These are phyloP conservation scores for Amblyjoppa fuscipennis DNA, from an alignment of 2,888 invertebrate genomes.

Conservation along the genomic window DNA sequence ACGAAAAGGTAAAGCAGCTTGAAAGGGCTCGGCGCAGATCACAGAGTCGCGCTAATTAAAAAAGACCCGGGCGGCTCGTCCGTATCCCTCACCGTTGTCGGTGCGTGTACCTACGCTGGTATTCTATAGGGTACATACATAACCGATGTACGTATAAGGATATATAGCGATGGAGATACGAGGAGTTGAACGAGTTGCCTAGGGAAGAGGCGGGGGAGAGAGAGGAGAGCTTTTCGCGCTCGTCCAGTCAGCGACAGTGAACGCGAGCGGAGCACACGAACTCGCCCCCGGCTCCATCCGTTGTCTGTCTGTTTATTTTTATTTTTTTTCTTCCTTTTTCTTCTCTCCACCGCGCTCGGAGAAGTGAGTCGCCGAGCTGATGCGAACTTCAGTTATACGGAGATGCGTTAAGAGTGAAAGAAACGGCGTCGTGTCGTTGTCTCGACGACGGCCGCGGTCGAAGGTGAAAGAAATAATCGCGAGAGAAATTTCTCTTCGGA, in stretches of 20 bases:
- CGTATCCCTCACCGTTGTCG: slow-evolving; percentile 24
- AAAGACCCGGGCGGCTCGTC: slow-evolving; percentile 53
- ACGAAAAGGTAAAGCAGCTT: slow-evolving; percentile 67
- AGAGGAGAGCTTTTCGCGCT: slow-evolving; percentile 28
- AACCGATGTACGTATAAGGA: slow-evolving; percentile 7
- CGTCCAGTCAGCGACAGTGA: slow-evolving; percentile 18
- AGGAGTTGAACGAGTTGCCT: slow-evolving; percentile 44
- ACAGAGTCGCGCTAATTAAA: slow-evolving; percentile 70
- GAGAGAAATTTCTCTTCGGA: background rate
- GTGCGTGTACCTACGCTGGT: background rate
- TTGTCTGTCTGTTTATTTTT: slow-evolving; percentile 21
- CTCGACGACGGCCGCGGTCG: background rate
- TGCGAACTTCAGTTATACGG: slow-evolving; percentile 17
- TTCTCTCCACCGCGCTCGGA: background rate
- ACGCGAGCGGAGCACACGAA: slow-evolving; percentile 6
- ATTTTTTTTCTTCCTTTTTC: slow-evolving; percentile 1
- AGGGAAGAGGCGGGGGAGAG: background rate
- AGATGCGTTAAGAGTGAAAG: slow-evolving; percentile 15
- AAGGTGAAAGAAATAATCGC: slow-evolving; percentile 13
- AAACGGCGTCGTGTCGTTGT: slow-evolving; percentile 2
- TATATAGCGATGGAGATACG: slow-evolving; percentile 38
- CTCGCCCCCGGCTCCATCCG: slow-evolving; percentile 7
- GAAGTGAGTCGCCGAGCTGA: slow-evolving; percentile 16
- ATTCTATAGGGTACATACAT: slow-evolving; percentile 6
- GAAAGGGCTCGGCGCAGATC: slow-evolving; percentile 67